Percentiles rank a stretch among this genome's conserved stretches.
Conservation (phyloP, 2,797 vertebrate genomes). For the Macropus fuliginosus region DNA sequence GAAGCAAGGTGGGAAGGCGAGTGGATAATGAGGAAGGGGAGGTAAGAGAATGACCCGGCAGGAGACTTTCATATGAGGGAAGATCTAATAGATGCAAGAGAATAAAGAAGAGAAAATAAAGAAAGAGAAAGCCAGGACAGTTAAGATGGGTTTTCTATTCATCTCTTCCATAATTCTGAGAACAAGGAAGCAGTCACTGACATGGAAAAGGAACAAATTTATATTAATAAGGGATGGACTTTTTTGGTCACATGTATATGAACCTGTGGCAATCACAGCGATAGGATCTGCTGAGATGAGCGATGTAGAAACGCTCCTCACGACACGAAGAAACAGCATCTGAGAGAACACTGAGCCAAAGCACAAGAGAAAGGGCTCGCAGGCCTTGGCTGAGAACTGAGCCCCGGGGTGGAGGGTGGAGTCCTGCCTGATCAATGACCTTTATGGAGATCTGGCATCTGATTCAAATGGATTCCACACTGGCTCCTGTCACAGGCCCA, state of each 20-base stretch:
- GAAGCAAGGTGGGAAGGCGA: slow-evolving; percentile 77
- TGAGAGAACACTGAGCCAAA: slow-evolving; percentile 49
- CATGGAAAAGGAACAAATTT: slow-evolving; percentile 64
- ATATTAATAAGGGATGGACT: slow-evolving; percentile 47
- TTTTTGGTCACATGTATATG: slow-evolving; percentile 26
- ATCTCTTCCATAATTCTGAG: slow-evolving; percentile 71
- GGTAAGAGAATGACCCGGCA: slow-evolving; percentile 76
- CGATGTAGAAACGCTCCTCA: slow-evolving; percentile 39
- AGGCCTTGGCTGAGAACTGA: slow-evolving; percentile 41
- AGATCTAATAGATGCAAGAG: slow-evolving; percentile 75
- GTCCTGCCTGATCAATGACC: slow-evolving; percentile 21
- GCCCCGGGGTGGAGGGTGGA: background rate
- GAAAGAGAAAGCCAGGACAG: slow-evolving; percentile 63
- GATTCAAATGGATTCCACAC: slow-evolving; percentile 35
- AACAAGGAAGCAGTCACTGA: slow-evolving; percentile 71
- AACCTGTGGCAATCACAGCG: slow-evolving; percentile 50
- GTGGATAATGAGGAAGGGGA: slow-evolving; percentile 81
- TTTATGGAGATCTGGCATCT: slow-evolving; percentile 33
- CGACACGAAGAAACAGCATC: slow-evolving; percentile 13
- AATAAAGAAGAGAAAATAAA: slow-evolving; percentile 76
- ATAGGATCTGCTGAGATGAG: slow-evolving; percentile 56
- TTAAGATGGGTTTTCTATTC: slow-evolving; percentile 70
- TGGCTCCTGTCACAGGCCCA: slow-evolving; percentile 60
- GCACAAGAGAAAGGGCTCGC: slow-evolving; percentile 46
- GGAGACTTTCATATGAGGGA: slow-evolving; percentile 71